Conservation (phyloP, 2,113 vertebrate genomes). For the Tauraco erythrolophus region DNA sequence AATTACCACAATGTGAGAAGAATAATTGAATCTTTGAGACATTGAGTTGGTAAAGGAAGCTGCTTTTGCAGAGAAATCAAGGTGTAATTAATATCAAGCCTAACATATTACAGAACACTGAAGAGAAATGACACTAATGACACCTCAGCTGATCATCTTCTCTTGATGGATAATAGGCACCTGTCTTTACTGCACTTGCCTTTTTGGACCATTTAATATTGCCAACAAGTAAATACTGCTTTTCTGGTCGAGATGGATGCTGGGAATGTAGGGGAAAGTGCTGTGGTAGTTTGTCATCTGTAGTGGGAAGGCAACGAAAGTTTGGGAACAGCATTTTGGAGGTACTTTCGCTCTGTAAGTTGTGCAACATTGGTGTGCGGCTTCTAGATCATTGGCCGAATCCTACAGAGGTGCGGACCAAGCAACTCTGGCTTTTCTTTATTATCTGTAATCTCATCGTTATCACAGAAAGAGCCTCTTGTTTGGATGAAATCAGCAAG, state of each 20-base stretch:
- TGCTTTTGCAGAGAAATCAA: neutral
- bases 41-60: neutral
- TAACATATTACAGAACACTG: neutral
- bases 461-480: neutral
- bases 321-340: neutral
- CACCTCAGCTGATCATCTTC: neutral
- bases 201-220: neutral
- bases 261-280: neutral
- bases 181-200: neutral
- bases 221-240: neutral
- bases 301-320: neutral
- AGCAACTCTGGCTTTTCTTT: neutral
- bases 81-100: neutral
- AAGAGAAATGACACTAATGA: neutral
- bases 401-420: neutral
- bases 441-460: neutral
- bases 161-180: neutral
- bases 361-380: neutral
- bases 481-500: neutral
- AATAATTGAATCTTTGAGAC: neutral
- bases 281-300: neutral
- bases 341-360: neutral
- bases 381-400: neutral
- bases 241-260: neutral
- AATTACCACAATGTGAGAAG: neutral